Percentiles rank a stretch among this genome's conserved stretches.
These are phyloP conservation scores for Halcyon badia DNA, from an alignment of 2,797 vertebrate genomes.

Conservation along the genomic window DNA sequence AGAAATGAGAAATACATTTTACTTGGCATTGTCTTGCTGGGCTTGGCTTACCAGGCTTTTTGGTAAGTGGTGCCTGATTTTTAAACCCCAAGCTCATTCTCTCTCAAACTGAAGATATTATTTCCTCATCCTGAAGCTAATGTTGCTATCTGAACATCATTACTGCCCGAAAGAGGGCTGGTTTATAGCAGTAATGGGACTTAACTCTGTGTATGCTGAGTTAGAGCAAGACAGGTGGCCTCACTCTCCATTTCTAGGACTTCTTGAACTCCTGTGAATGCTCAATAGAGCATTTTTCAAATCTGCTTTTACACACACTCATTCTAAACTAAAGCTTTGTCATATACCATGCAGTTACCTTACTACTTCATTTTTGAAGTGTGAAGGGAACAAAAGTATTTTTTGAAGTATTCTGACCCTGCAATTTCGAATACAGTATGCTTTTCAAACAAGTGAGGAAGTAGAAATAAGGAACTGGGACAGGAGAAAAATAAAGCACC, in stretches of 20 bases:
- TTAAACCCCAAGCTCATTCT: background rate
- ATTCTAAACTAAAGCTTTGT: background rate
- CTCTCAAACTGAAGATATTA: background rate
- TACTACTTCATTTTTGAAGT: background rate
- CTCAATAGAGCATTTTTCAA: background rate
- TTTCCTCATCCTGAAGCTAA: background rate
- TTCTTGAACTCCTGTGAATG: accelerated
- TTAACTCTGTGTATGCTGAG: accelerated
- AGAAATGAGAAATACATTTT: background rate
- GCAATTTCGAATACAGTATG: background rate
- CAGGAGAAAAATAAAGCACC: background rate
- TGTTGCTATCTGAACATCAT: background rate
- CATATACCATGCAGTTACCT: accelerated
- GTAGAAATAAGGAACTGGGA: background rate
- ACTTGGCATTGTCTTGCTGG: background rate
- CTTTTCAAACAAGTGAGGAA: background rate
- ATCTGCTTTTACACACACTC: background rate
- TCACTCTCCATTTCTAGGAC: background rate
- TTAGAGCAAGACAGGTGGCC: accelerated
- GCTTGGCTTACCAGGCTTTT: background rate
- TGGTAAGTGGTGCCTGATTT: background rate
- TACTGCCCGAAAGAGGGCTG: background rate
- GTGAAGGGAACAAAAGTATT: background rate
- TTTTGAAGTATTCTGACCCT: background rate
- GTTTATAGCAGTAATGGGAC: background rate